phyloP scores from a whole-genome alignment of 2,113 vertebrate species.

The Phrynocephalus versicolor region DNA sequence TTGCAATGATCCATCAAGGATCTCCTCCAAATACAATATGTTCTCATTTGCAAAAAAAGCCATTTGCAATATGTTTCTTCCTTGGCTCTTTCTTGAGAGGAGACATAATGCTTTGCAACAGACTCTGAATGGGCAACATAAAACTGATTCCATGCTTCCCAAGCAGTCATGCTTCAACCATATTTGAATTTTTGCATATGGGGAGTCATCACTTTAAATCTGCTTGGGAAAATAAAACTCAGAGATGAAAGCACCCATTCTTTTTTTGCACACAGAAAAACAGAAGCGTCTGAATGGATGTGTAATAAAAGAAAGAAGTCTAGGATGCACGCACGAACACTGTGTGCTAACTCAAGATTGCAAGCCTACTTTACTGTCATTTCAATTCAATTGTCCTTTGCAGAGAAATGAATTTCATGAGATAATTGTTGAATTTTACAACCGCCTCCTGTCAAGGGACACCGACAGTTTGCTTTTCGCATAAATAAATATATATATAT shows the following conservation, averaged over 20 bases:
- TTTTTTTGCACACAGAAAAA: constrained; percentile 23
- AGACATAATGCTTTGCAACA: constrained; percentile 36
- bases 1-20: constrained; percentile 21
- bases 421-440: constrained; percentile 33
- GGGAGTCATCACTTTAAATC: constrained; percentile 43
- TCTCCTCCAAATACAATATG: constrained; percentile 23
- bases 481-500: constrained; percentile 3
- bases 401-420: constrained; percentile 52
- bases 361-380: constrained; percentile 46
- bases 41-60: constrained; percentile 37
- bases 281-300: constrained; percentile 16
- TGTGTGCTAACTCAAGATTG: constrained; percentile 39
- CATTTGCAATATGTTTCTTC: constrained; percentile 50
- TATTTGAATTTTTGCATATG: constrained; percentile 61
- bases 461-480: background rate
- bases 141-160: constrained; percentile 45
- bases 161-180: constrained; percentile 53
- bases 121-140: constrained; percentile 44
- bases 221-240: constrained; percentile 58
- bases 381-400: constrained; percentile 60
- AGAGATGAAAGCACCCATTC: constrained; percentile 27
- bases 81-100: constrained; percentile 34
- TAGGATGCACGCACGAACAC: constrained; percentile 26
- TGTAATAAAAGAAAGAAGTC: constrained; percentile 49
- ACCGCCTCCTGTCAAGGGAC: constrained; percentile 9